phyloP scores from a whole-genome alignment of 2,113 vertebrate species.

The Thunnus thynnus region DNA sequence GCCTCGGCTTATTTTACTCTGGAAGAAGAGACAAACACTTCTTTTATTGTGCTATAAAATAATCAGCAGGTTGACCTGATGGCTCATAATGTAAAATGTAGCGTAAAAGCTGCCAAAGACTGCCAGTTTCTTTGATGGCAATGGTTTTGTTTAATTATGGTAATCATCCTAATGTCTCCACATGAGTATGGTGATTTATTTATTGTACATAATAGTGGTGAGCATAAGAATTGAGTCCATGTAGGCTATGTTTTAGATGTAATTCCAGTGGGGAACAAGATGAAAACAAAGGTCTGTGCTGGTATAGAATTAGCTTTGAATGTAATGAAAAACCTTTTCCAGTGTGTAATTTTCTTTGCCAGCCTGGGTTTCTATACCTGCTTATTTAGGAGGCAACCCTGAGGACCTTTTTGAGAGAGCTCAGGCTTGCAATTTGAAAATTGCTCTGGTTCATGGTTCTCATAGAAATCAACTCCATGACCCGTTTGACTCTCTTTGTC shows the following conservation, averaged over 20 bases:
- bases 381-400: slow-evolving; percentile 23
- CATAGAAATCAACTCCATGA: background rate
- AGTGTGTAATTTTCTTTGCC: slow-evolving; percentile 26
- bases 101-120: slow-evolving; percentile 1
- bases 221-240: background rate
- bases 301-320: slow-evolving; percentile 15
- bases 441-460: background rate
- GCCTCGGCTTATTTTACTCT: too few relatives aligned
- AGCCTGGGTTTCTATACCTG: slow-evolving; percentile 23
- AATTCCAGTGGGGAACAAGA: slow-evolving; percentile 11
- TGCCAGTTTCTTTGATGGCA: slow-evolving; percentile 1
- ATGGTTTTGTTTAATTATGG: slow-evolving; percentile 22
- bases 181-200: slow-evolving; percentile 7
- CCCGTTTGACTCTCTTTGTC: background rate
- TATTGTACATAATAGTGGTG: background rate
- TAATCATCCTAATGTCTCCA: slow-evolving; percentile 22
- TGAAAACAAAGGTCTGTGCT: slow-evolving; percentile 26
- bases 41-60: background rate
- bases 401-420: slow-evolving; percentile 10
- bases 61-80: background rate
- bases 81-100: slow-evolving; percentile 1
- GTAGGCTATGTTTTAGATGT: slow-evolving; percentile 3
- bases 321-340: slow-evolving; percentile 32
- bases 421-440: background rate
- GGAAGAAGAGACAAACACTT: too few relatives aligned